phyloP scores from a whole-genome alignment of 2,113 vertebrate genomes.

The Chaetops frenatus region DNA sequence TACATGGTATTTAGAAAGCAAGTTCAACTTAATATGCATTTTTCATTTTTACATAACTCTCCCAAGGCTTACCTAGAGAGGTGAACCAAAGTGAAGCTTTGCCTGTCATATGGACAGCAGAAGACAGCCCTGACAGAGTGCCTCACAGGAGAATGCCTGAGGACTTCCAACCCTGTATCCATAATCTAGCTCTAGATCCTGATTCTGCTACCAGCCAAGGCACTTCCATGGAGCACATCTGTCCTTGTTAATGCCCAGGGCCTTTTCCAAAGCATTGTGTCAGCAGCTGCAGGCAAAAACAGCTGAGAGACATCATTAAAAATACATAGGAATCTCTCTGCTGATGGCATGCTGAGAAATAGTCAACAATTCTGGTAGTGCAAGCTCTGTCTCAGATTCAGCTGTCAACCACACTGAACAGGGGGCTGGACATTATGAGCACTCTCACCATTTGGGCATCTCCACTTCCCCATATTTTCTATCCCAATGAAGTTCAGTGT shows the following conservation, averaged over 20 bases:
- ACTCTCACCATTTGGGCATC: background rate
- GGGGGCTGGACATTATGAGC: background rate
- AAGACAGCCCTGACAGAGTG: background rate
- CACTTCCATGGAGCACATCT: background rate
- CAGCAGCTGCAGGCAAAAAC: background rate
- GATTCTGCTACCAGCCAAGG: background rate
- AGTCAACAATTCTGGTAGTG: background rate
- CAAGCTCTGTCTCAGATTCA: background rate
- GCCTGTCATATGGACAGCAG: background rate
- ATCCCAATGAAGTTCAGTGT: fast-evolving
- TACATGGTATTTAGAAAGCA: background rate
- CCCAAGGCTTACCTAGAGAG: background rate
- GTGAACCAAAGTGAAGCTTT: background rate
- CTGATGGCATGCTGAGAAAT: background rate
- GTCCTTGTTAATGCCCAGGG: background rate
- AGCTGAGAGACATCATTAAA: background rate
- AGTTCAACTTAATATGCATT: background rate
- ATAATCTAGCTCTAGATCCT: background rate
- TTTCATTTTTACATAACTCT: background rate
- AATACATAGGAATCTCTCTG: background rate
- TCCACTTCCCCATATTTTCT: background rate
- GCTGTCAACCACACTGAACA: background rate
- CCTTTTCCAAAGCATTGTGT: background rate
- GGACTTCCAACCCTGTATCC: background rate
- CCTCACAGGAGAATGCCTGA: background rate